A percentile compares a stretch with the other conserved stretches of the same genome.
These are phyloP conservation scores for Callocephalon fimbriatum DNA, from an alignment of 2,113 vertebrate genomes.

Conservation along the genomic window DNA sequence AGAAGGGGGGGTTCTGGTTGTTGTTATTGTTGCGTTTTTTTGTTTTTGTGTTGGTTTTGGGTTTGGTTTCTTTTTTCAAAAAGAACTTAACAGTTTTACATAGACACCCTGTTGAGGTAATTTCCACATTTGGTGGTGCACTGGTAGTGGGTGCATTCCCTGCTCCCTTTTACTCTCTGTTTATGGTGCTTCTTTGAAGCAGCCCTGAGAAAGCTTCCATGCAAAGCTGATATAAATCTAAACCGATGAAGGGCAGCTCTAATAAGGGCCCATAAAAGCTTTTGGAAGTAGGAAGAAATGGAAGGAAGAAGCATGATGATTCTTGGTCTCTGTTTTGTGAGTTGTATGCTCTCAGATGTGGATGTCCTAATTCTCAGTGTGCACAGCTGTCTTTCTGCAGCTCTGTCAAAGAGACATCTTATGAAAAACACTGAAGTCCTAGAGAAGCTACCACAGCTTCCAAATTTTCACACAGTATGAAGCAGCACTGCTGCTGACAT, in stretches of 20 bases:
- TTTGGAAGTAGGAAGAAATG: background rate
- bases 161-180: background rate
- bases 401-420: background rate
- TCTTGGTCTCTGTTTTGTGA: background rate
- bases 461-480: background rate
- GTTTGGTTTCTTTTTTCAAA: background rate
- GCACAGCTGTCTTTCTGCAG: background rate
- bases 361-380: background rate
- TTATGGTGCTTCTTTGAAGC: background rate
- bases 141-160: fast-evolving
- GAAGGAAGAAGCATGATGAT: background rate
- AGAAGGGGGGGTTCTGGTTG: background rate
- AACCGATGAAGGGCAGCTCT: fast-evolving
- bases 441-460: background rate
- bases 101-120: fast-evolving
- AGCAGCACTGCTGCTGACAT: background rate
- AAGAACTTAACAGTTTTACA: fast-evolving
- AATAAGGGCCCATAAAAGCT: background rate
- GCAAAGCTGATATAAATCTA: background rate
- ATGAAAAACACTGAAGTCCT: background rate
- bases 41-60: background rate
- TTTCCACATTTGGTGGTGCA: background rate
- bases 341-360: fast-evolving
- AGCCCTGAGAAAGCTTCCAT: background rate
- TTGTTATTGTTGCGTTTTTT: background rate